Evolutionary conservation across 1,140 invertebrate genomes (phyloP).

Genomic region (Drosophila mayri): DNA sequence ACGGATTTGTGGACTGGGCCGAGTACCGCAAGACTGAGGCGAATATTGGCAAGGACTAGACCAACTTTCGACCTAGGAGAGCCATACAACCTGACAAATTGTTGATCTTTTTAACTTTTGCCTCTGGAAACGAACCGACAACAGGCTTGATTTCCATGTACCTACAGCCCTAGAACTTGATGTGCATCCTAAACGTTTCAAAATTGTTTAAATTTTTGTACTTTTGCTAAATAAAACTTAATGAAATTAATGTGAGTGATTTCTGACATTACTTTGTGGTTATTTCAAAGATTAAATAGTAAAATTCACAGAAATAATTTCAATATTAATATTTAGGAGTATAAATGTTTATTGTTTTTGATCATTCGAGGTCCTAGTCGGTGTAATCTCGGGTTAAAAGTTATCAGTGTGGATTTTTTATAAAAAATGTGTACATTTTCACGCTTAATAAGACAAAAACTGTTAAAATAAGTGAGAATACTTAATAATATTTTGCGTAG

Average conservation of each 20-base stretch:
- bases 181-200: background rate
- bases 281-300: background rate
- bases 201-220: conserved; percentile 25
- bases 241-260: background rate
- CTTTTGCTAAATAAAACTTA: conserved; percentile 28
- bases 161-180: conserved; percentile 9
- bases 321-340: background rate
- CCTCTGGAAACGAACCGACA: conserved; percentile 17
- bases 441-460: no score
- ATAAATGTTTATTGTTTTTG: background rate
- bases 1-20: conserved; percentile 91
- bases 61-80: conserved; percentile 8
- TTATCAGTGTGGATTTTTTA: background rate
- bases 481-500: background rate
- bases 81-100: conserved; percentile 60
- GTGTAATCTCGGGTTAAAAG: background rate
- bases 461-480: no score
- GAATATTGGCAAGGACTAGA: conserved; percentile 58
- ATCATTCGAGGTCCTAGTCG: background rate
- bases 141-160: background rate
- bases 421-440: background rate
- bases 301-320: background rate
- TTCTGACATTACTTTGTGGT: background rate
- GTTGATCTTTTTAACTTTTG: conserved; percentile 49
- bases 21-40: conserved; percentile 87